phyloP scores from a whole-genome alignment of 2,888 invertebrate species.

The Ecliptopera silaceata region DNA sequence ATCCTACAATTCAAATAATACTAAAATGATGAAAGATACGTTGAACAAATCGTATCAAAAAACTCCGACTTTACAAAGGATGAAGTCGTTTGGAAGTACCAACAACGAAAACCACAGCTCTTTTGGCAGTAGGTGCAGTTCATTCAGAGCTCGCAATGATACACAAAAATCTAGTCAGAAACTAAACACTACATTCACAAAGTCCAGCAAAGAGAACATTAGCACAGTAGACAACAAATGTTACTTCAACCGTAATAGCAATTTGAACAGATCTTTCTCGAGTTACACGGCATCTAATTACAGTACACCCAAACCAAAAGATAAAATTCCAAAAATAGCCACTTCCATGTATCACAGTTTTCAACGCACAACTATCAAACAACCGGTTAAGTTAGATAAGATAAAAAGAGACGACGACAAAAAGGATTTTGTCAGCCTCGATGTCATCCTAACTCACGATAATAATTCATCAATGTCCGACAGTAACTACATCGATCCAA shows the following conservation, averaged over 20 bases:
- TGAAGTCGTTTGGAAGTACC: slow-evolving; percentile 77
- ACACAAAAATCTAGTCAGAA: slow-evolving; percentile 67
- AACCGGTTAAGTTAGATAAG: slow-evolving; percentile 75
- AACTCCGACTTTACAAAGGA: slow-evolving; percentile 75
- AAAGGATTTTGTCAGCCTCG: slow-evolving; percentile 77
- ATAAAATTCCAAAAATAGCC: slow-evolving; percentile 77
- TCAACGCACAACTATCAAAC: slow-evolving; percentile 70
- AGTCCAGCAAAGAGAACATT: slow-evolving; percentile 78
- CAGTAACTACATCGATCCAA: slow-evolving; percentile 82
- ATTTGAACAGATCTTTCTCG: slow-evolving; percentile 73
- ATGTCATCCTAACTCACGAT: slow-evolving; percentile 67
- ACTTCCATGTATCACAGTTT: slow-evolving; percentile 78
- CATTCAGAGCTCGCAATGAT: slow-evolving; percentile 65
- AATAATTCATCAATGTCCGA: slow-evolving; percentile 77
- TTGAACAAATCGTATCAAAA: slow-evolving; percentile 80
- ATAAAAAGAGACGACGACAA: slow-evolving; percentile 69
- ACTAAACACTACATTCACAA: slow-evolving; percentile 75
- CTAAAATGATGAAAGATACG: slow-evolving; percentile 78
- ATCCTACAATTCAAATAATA: slow-evolving; percentile 62
- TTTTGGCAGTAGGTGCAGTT: slow-evolving; percentile 73
- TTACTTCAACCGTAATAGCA: slow-evolving; percentile 68
- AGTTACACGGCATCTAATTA: slow-evolving; percentile 72
- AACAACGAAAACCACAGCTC: slow-evolving; percentile 62
- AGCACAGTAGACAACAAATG: slow-evolving; percentile 61
- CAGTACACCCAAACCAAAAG: slow-evolving; percentile 74